phyloP scores from a whole-genome alignment of 2,113 vertebrate species.

The Macheiramphus alcinus region DNA sequence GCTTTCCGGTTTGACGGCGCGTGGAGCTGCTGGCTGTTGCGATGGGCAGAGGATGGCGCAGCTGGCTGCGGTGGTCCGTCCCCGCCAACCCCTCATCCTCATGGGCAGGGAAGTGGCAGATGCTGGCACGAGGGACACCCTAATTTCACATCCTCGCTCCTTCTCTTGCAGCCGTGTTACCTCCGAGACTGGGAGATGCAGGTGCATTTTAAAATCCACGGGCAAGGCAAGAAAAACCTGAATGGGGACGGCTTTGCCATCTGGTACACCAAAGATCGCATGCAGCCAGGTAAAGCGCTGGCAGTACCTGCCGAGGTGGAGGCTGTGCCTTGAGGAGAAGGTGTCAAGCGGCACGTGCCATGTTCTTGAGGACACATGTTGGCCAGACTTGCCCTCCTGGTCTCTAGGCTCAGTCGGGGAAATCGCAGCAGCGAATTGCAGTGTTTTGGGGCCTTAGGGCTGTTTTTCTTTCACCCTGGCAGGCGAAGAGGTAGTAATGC shows the following conservation, averaged over 20 bases:
- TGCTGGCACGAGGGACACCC: fast-evolving
- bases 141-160: fast-evolving
- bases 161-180: constrained; percentile 82
- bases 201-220: constrained; percentile 95
- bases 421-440: no score
- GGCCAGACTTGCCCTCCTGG: background rate
- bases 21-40: background rate
- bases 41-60: background rate
- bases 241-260: constrained; percentile 92
- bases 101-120: fast-evolving
- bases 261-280: constrained; percentile 96
- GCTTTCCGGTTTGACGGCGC: fast-evolving
- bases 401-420: fast-evolving
- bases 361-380: fast-evolving
- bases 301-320: background rate
- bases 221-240: constrained; percentile 96
- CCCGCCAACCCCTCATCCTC: fast-evolving
- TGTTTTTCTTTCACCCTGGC: fast-evolving
- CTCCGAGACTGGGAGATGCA: constrained; percentile 96
- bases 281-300: constrained; percentile 81
- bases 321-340: background rate
- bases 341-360: fast-evolving
- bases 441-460: background rate
- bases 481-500: background rate
- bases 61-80: fast-evolving